Percentiles rank a stretch among this genome's conserved stretches.
Conservation (phyloP, 2,113 vertebrate species). For the Neotragus pygmaeus region DNA sequence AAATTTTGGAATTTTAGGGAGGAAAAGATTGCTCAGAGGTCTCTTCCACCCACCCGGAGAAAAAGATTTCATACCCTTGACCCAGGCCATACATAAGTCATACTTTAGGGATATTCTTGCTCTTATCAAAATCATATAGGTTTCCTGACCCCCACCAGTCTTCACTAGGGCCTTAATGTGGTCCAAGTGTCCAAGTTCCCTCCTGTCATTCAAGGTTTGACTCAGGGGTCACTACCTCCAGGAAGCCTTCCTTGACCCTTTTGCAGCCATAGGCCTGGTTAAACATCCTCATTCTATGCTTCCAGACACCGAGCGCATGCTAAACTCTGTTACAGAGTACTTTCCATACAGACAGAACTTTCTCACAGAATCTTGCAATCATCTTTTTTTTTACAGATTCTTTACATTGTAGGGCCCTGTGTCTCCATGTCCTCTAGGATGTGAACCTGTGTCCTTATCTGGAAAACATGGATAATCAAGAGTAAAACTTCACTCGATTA, state of each 20-base stretch:
- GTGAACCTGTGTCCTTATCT: background rate
- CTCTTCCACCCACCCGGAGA: background rate
- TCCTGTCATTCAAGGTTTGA: background rate
- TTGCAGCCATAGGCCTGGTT: background rate
- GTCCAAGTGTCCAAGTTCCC: background rate
- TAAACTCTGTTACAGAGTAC: too few relatives aligned
- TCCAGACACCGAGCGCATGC: background rate
- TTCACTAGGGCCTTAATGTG: background rate
- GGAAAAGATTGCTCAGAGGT: background rate
- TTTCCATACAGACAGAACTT: background rate
- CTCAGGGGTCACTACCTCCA: background rate
- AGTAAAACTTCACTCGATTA: background rate
- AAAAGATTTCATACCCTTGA: background rate
- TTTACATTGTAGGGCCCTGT: background rate
- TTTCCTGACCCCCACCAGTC: too few relatives aligned
- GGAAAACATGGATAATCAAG: background rate
- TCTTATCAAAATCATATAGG: background rate
- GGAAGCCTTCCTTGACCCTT: background rate
- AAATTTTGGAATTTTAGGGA: background rate
- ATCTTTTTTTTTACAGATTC: background rate
- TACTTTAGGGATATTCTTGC: background rate
- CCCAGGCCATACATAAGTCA: background rate
- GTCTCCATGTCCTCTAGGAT: background rate
- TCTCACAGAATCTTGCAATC: background rate
- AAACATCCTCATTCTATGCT: background rate